Evolutionary conservation across 2,888 invertebrate species (phyloP), one percentile per base, ranked within the genome.

Genomic region (Mesochorus sp.): DNA sequence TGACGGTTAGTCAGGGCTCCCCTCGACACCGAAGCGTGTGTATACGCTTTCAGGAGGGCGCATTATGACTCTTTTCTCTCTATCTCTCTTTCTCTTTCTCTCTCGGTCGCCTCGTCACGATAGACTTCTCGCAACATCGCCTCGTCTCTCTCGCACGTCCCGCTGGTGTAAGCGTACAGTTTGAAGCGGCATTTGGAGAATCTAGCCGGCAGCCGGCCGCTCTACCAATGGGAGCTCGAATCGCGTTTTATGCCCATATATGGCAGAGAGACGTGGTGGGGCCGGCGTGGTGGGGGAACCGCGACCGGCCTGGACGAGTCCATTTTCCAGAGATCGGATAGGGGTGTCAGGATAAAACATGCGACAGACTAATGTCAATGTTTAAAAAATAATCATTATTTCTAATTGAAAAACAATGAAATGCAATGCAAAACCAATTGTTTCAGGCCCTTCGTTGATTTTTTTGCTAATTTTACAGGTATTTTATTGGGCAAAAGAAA

Each of bases 161-260:
- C n/a, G 8, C 47, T 59, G 66, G 44, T n/a, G n/a, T 73, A 64
- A 70, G 62, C 83, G 90, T 89, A 87, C 89, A 88, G 88, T 90
- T 89, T 88, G 88, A 89, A 90, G 88, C 90, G 91, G 90, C 90
- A 91, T 91, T 91, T 91, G 90, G 91, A 90, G 90, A 90, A 91
- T 89, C 89, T 88, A 90, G 87, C 90, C 91, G 90, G 91, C 89
- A 91, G 92, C 92, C 92, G 93, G 92, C 92, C 91, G 86, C 85
- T 90, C 92, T 88, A 92, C 95, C 95, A 95, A 95, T 95, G 93
- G 92, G 91, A 91, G 89, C 85, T 88, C 93, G 89, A 92, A 90
- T 92, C 93, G 93, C 93, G 93, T 94, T 94, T 93, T 94, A 95
- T 95, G 94, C 94, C 95, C 95, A 94, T 95, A 95, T 95, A 95